Conservation (phyloP, 2,888 invertebrate genomes). For the Monoplex corrugatus region DNA sequence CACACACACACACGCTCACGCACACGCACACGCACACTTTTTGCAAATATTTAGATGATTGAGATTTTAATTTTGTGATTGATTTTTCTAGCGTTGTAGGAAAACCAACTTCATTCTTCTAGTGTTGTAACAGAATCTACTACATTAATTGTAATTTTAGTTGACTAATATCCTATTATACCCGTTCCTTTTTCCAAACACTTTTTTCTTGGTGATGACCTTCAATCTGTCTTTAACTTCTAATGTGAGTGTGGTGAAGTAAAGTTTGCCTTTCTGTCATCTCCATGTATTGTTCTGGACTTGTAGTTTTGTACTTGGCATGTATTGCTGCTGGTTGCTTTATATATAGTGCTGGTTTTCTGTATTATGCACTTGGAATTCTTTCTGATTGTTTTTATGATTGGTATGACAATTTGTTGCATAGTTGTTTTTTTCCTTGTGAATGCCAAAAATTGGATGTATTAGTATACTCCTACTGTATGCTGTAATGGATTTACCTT, state of each 20-base stretch:
- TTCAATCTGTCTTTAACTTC: background rate
- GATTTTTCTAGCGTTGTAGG: too few relatives aligned
- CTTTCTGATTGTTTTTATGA: background rate
- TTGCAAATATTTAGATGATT: too few relatives aligned
- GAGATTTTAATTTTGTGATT: too few relatives aligned
- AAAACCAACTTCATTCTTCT: too few relatives aligned
- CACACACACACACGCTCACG: too few relatives aligned
- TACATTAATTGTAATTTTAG: too few relatives aligned
- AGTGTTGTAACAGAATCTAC: too few relatives aligned
- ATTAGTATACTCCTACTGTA: background rate
- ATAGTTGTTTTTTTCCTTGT: background rate
- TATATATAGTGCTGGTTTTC: constrained; percentile 27
- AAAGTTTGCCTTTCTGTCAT: background rate
- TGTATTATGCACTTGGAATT: background rate
- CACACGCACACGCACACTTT: too few relatives aligned
- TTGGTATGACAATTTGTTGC: constrained; percentile 18
- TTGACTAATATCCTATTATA: too few relatives aligned
- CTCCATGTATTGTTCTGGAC: background rate
- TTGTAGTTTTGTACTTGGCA: constrained; percentile 33
- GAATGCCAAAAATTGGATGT: constrained; percentile 8
- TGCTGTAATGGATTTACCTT: constrained; percentile 22
- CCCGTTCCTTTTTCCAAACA: too few relatives aligned
- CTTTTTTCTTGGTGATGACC: too few relatives aligned
- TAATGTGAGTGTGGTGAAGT: constrained; percentile 2
- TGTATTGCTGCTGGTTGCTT: constrained; percentile 39